Evolutionary conservation across 2,888 invertebrate species (phyloP).

Genomic region (Cheilosia vulpina): DNA sequence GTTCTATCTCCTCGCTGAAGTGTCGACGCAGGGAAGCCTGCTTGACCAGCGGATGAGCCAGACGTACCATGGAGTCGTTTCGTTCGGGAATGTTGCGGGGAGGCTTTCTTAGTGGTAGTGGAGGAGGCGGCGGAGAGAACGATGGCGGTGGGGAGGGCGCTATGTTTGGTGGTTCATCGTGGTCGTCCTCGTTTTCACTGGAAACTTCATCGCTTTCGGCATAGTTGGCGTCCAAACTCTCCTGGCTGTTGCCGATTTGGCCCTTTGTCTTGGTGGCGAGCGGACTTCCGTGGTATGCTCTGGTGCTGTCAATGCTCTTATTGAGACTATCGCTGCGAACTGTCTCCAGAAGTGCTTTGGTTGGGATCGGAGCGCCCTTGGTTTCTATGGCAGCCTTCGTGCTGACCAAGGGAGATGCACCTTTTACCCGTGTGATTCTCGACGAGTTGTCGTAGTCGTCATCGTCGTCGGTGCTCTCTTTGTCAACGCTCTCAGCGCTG

Average conservation of each 20-base stretch:
- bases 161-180: constrained; percentile 77
- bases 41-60: constrained; percentile 80
- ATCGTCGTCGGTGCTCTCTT: constrained; percentile 77
- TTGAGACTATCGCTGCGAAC: constrained; percentile 24
- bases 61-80: constrained; percentile 78
- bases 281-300: constrained; percentile 38
- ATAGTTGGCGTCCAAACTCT: constrained; percentile 79
- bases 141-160: constrained; percentile 78
- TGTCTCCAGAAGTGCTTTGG: neutral
- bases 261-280: constrained; percentile 43
- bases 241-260: constrained; percentile 79
- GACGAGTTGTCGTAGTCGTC: constrained; percentile 78
- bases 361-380: neutral
- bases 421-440: constrained; percentile 75
- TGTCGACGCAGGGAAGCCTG: constrained; percentile 81
- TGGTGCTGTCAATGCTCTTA: constrained; percentile 34
- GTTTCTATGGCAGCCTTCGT: constrained; percentile 26
- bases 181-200: constrained; percentile 65
- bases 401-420: constrained; percentile 41
- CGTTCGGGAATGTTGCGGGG: constrained; percentile 78
- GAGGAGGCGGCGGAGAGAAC: constrained; percentile 77
- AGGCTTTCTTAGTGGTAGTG: constrained; percentile 52
- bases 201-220: constrained; percentile 70
- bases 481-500: constrained; percentile 52
- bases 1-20: constrained; percentile 81